These are phyloP conservation scores for Accipiter cooperii DNA, from an alignment of 2,113 vertebrate genomes.

Conservation along the genomic window DNA sequence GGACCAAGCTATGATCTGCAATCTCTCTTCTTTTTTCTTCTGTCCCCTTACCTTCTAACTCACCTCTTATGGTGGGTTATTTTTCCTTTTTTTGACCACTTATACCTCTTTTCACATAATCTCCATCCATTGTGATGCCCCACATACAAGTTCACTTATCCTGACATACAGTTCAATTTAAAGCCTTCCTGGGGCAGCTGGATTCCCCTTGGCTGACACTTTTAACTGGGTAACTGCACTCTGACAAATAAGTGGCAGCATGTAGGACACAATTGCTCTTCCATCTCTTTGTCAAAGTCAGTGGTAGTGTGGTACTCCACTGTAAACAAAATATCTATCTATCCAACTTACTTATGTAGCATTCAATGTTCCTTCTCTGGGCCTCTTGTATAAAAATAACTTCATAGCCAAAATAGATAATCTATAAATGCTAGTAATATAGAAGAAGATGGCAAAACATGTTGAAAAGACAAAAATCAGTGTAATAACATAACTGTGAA, in stretches of 20 bases:
- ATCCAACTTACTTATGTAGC: neutral
- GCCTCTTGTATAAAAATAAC: neutral
- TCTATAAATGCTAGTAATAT: neutral
- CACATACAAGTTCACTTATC: neutral
- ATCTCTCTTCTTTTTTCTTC: neutral
- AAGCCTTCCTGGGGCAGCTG: neutral
- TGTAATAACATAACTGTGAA: neutral
- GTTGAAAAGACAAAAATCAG: neutral
- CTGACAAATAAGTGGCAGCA: neutral
- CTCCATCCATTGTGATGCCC: neutral
- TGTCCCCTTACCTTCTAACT: neutral
- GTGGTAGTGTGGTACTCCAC: neutral
- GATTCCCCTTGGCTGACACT: neutral
- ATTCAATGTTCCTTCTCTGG: neutral
- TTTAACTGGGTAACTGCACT: neutral
- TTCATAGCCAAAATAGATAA: neutral
- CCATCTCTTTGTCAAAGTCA: neutral
- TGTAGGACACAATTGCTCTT: neutral
- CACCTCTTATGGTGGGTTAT: accelerated
- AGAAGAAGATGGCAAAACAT: neutral
- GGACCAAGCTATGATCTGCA: neutral
- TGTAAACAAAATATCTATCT: neutral
- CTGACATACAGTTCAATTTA: neutral
- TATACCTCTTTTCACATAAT: neutral
- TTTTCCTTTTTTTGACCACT: neutral